These are phyloP conservation scores for Talpa occidentalis DNA, from an alignment of 2,113 vertebrate genomes.

Conservation along the genomic window DNA sequence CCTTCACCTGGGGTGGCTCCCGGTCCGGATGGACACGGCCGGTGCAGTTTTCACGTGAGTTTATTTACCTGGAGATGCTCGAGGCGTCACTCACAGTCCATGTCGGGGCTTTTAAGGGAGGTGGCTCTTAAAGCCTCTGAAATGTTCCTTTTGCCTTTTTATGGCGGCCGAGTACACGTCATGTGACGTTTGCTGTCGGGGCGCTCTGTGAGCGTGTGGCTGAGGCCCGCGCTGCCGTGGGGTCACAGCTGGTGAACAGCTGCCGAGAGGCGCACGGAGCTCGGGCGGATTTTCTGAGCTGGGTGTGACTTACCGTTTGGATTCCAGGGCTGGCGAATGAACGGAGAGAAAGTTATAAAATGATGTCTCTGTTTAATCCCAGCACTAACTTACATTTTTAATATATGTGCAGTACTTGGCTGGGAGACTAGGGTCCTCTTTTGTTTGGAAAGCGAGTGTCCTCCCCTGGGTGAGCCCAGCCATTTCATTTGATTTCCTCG, in stretches of 20 bases:
- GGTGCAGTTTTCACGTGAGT: rapidly evolving
- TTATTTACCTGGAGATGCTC: background rate
- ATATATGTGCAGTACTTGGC: background rate
- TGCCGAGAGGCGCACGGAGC: background rate
- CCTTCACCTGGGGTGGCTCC: background rate
- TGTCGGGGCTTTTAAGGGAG: background rate
- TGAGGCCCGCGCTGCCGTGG: no score
- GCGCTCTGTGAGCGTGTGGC: no score
- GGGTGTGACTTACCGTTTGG: background rate
- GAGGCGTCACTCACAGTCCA: background rate
- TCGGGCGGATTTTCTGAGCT: background rate
- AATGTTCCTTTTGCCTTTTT: background rate
- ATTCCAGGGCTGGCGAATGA: background rate
- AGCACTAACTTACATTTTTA: background rate
- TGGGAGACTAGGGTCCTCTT: background rate
- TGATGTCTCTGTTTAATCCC: background rate
- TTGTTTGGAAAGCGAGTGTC: background rate
- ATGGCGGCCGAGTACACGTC: background rate
- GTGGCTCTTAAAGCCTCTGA: background rate
- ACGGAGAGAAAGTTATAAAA: background rate
- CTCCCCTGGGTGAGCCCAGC: background rate
- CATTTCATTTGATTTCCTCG: conserved; percentile 1
- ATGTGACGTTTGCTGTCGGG: background rate
- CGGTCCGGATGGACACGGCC: background rate
- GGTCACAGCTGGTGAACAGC: background rate